Evolutionary conservation across 2,888 invertebrate genomes (phyloP).

Genomic region (Caenorhabditis sinica): DNA sequence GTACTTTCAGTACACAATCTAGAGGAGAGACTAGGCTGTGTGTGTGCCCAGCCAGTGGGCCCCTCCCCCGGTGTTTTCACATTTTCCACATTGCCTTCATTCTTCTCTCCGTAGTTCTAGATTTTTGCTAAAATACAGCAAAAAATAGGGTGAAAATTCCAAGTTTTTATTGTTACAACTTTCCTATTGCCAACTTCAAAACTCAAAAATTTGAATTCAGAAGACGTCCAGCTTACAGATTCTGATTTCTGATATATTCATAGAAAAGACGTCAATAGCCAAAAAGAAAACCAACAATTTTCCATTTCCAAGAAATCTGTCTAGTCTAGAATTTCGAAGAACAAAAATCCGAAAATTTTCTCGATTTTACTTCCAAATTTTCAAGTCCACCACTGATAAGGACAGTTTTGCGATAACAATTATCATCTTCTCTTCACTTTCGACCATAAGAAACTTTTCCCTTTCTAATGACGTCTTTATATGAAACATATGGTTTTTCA

Average conservation of each 20-base stretch:
- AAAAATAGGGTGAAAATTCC: not conserved
- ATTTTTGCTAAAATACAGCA: not conserved
- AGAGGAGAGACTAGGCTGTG: slow-evolving; percentile 1
- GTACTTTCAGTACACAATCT: slow-evolving; percentile 66
- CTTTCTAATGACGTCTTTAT: not conserved
- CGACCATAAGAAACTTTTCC: not conserved
- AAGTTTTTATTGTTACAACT: too few species aligned
- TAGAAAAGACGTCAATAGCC: not conserved
- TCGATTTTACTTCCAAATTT: not conserved
- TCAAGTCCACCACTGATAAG: not conserved
- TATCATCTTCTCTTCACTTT: not conserved
- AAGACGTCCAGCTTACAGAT: too few species aligned
- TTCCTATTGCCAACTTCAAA: too few species aligned
- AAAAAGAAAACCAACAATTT: not conserved
- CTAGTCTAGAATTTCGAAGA: not conserved
- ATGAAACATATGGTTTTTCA: not conserved
- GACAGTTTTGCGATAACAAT: not conserved
- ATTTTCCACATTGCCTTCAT: not conserved
- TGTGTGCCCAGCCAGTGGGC: slow-evolving; percentile 27
- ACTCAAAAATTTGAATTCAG: too few species aligned
- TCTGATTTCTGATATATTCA: too few species aligned
- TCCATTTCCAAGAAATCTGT: not conserved
- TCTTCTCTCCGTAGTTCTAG: not conserved
- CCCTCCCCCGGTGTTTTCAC: not conserved
- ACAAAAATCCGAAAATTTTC: not conserved